phyloP scores from a whole-genome alignment of 2,888 invertebrate species.

The Cetonia aurata region DNA sequence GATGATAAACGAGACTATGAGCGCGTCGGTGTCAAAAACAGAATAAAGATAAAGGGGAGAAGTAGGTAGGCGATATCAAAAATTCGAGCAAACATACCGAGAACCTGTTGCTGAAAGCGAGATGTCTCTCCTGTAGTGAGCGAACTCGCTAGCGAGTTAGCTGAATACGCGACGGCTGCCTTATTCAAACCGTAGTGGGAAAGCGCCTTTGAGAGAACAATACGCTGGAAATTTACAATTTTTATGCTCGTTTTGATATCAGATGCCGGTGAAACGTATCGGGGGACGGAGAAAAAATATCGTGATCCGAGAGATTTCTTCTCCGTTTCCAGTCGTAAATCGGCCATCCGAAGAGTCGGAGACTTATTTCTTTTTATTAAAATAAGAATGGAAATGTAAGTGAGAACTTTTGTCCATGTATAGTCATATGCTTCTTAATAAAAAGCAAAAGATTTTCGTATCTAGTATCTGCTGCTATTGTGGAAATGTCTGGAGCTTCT shows the following conservation, averaged over 20 bases:
- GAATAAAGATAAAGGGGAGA: conserved; percentile 29
- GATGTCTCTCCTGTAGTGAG: conserved; percentile 1
- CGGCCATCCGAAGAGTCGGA: conserved; percentile 7
- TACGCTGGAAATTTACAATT: conserved; percentile 29
- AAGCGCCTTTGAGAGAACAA: conserved; percentile 21
- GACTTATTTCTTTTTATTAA: conserved; percentile 13
- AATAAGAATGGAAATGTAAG: conserved; percentile 19
- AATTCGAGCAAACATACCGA: conserved; percentile 26
- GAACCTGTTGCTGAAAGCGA: conserved; percentile 33
- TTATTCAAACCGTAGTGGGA: conserved; percentile 2
- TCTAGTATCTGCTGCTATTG: too few relatives aligned
- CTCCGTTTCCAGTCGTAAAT: conserved; percentile 15
- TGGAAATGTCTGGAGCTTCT: too few relatives aligned
- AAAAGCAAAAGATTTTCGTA: too few relatives aligned
- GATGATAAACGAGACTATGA: conserved; percentile 6
- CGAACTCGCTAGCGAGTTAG: neutral
- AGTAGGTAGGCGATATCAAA: conserved; percentile 7
- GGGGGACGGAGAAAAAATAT: neutral
- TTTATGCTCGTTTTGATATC: conserved; percentile 28
- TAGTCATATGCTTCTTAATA: too few relatives aligned
- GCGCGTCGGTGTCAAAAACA: conserved; percentile 23
- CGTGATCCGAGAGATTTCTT: conserved; percentile 11
- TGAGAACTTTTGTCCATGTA: too few relatives aligned
- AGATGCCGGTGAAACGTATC: conserved; percentile 16
- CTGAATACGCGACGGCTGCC: conserved; percentile 7